Conservation (phyloP, 2,888 invertebrate genomes). For the Leucophenga maculata region DNA sequence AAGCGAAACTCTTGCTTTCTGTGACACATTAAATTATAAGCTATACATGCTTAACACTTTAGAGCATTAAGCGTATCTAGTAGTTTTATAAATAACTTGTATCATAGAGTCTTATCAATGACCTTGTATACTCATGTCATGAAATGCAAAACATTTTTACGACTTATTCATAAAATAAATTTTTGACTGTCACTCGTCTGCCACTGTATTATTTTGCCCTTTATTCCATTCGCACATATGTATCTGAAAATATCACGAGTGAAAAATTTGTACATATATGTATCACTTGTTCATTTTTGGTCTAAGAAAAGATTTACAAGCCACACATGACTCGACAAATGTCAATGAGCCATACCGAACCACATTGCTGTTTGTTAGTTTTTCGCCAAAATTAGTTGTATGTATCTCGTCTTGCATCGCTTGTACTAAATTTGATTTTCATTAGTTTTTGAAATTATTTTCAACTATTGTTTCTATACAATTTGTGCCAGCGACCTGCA, state of each 20-base stretch:
- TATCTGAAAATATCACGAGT: background rate
- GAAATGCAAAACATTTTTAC: background rate
- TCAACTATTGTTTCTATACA: too few species aligned
- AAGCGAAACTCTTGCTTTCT: too few species aligned
- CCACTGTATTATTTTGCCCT: background rate
- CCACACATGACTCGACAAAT: slow-evolving; percentile 25
- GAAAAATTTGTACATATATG: background rate
- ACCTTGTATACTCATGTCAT: background rate
- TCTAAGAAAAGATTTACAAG: slow-evolving; percentile 8
- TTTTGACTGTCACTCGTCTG: background rate
- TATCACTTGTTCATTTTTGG: too few species aligned
- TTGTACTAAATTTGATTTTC: too few species aligned
- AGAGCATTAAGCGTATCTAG: too few species aligned
- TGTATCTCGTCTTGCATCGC: too few species aligned
- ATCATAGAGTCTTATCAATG: background rate
- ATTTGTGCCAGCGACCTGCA: too few species aligned
- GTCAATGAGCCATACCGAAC: slow-evolving; percentile 19
- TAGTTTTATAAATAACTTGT: background rate
- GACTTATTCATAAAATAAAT: background rate
- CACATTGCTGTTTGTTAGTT: background rate
- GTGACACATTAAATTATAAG: too few species aligned
- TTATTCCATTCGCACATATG: background rate
- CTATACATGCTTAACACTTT: too few species aligned
- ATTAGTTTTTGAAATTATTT: too few species aligned
- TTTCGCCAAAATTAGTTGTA: slow-evolving; percentile 1